Conservation (phyloP, 2,113 vertebrate genomes). For the Heliornis fulica region DNA sequence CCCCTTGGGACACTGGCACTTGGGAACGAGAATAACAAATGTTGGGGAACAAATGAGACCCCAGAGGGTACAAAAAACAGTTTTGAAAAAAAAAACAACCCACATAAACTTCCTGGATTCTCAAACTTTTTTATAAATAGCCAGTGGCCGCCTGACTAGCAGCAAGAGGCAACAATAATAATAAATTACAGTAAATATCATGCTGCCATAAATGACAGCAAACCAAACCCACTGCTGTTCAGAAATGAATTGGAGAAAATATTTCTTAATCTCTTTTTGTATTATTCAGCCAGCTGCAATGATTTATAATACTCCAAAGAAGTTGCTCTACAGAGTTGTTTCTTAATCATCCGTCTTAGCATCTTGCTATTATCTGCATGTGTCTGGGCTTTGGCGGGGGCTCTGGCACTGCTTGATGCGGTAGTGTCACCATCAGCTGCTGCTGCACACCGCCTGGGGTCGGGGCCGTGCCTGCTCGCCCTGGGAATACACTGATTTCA, state of each 20-base stretch:
- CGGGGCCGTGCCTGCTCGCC: accelerated
- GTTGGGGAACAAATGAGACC: not conserved
- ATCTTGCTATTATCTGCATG: not conserved
- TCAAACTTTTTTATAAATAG: not conserved
- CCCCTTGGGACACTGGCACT: not conserved
- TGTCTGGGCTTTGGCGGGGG: not conserved
- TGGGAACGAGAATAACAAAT: not conserved
- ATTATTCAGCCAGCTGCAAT: conserved; percentile 16
- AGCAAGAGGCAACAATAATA: not conserved
- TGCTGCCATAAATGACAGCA: conserved; percentile 42
- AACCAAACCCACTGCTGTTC: conserved; percentile 57
- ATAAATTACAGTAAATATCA: conserved; percentile 57
- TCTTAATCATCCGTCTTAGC: conserved; percentile 7
- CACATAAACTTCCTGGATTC: not conserved
- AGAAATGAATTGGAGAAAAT: conserved; percentile 52
- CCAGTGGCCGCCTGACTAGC: not conserved
- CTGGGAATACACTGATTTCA: not conserved
- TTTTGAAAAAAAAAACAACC: not conserved
- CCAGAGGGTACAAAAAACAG: not conserved
- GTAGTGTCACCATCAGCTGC: not conserved
- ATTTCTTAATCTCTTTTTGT: conserved; percentile 57
- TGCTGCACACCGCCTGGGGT: not conserved
- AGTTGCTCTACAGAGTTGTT: not conserved
- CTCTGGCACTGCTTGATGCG: not conserved
- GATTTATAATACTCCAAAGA: conserved; percentile 13